Evolutionary conservation across 2,113 vertebrate genomes (phyloP).

Genomic region (Benthochromis sp.): DNA sequence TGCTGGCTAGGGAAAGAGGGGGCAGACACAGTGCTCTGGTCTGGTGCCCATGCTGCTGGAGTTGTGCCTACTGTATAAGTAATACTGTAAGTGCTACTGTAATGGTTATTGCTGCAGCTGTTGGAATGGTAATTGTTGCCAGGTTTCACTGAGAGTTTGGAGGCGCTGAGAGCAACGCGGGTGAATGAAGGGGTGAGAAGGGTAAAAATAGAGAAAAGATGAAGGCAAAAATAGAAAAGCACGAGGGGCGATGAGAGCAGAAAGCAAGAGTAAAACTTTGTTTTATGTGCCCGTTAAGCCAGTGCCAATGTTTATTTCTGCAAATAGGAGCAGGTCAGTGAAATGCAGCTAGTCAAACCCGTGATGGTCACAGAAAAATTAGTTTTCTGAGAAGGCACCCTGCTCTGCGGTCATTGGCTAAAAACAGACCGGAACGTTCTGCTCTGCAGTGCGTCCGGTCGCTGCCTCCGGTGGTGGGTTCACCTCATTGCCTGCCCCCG

Average conservation of each 20-base stretch:
- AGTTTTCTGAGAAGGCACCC: neutral
- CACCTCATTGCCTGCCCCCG: constrained; percentile 53
- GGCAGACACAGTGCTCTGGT: constrained; percentile 46
- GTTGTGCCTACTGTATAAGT: constrained; percentile 48
- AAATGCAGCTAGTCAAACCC: neutral
- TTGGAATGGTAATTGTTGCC: constrained; percentile 58
- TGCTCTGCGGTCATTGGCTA: constrained; percentile 22
- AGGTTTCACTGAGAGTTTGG: constrained; percentile 48
- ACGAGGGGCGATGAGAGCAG: neutral
- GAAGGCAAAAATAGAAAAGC: neutral
- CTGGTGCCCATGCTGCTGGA: constrained; percentile 38
- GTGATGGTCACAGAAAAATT: constrained; percentile 12
- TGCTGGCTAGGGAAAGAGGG: constrained; percentile 49
- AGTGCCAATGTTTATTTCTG: neutral
- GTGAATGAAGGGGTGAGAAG: neutral
- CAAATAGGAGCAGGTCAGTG: neutral
- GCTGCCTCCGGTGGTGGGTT: constrained; percentile 50
- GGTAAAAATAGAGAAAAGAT: neutral
- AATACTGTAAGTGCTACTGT: constrained; percentile 52
- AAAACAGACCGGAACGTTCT: constrained; percentile 61
- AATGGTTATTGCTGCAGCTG: constrained; percentile 54
- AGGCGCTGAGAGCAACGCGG: neutral
- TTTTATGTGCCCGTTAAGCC: neutral
- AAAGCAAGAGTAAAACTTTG: neutral
- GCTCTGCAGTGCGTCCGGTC: constrained; percentile 41